Evolutionary conservation across 2,113 vertebrate genomes (phyloP).

Genomic region (Pelusios castaneus): DNA sequence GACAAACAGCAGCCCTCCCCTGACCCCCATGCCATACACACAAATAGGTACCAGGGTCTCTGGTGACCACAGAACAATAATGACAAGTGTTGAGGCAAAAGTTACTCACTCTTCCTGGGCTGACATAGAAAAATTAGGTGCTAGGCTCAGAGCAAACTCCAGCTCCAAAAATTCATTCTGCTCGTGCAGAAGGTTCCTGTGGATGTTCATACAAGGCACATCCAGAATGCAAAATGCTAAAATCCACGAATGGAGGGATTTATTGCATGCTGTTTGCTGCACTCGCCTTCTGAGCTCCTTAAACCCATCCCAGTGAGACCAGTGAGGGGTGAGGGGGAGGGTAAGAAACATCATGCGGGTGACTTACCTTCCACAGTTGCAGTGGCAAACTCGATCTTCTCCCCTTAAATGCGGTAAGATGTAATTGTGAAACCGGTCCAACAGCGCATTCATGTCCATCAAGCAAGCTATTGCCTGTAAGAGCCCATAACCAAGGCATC

Average conservation of each 20-base stretch:
- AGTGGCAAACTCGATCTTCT: slow-evolving; percentile 99
- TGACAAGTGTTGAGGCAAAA: not conserved
- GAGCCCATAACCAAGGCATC: slow-evolving; percentile 83
- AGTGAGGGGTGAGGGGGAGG: not conserved
- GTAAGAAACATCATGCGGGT: not conserved
- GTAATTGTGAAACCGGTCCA: slow-evolving; percentile 99
- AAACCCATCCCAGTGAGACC: rapidly evolving
- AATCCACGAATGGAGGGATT: not conserved
- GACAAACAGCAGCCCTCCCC: not conserved
- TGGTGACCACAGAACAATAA: rapidly evolving
- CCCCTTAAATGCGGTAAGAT: slow-evolving; percentile 98
- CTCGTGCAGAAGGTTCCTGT: slow-evolving; percentile 12
- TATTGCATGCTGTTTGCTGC: not conserved
- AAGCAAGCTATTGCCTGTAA: slow-evolving; percentile 99
- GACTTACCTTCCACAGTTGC: slow-evolving; percentile 99
- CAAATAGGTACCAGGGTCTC: not conserved
- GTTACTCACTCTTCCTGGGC: slow-evolving; percentile 36
- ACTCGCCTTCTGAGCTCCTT: not conserved
- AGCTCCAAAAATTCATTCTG: not conserved
- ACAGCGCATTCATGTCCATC: slow-evolving; percentile 99
- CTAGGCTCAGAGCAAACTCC: slow-evolving; percentile 45
- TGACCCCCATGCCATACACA: not conserved
- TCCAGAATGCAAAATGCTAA: slow-evolving; percentile 14
- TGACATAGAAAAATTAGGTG: not conserved
- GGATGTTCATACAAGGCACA: slow-evolving; percentile 37